Evolutionary conservation across 2,888 invertebrate species (phyloP).

Genomic region (Amphipoea lucens): DNA sequence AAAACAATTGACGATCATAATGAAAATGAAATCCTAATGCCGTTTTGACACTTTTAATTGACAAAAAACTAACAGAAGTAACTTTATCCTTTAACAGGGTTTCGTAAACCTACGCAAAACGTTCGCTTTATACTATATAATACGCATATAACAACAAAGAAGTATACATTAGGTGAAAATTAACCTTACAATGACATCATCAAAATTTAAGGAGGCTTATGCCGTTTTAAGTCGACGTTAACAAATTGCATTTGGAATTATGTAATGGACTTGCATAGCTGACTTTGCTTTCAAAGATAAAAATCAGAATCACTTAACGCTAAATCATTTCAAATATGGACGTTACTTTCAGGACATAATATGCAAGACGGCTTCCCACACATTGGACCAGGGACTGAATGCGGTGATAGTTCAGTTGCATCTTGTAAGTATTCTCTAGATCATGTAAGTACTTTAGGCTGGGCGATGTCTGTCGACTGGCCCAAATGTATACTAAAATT

Average conservation of each 20-base stretch:
- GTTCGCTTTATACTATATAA: conserved; percentile 72
- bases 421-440: conserved; percentile 33
- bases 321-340: conserved; percentile 89
- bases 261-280: conserved; percentile 76
- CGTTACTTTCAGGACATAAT: conserved; percentile 88
- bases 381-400: conserved; percentile 75
- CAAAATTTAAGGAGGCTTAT: conserved; percentile 74
- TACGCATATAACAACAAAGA: conserved; percentile 84
- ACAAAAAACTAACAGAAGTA: conserved; percentile 87
- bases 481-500: conserved; percentile 83
- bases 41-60: conserved; percentile 85
- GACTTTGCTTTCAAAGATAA: conserved; percentile 74
- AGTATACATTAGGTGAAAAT: conserved; percentile 78
- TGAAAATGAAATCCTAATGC: conserved; percentile 79
- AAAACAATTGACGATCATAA: conserved; percentile 86
- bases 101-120: conserved; percentile 80
- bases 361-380: conserved; percentile 86
- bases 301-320: conserved; percentile 87
- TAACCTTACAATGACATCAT: conserved; percentile 70
- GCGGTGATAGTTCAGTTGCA: conserved; percentile 46
- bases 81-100: conserved; percentile 83
- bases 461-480: conserved; percentile 66
- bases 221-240: conserved; percentile 67
- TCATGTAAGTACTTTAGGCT: conserved; percentile 45
- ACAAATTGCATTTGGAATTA: conserved; percentile 70